These are phyloP conservation scores for Galaxea fascicularis DNA, from an alignment of 92 coral and sea anemone species.

Conservation along the genomic window DNA sequence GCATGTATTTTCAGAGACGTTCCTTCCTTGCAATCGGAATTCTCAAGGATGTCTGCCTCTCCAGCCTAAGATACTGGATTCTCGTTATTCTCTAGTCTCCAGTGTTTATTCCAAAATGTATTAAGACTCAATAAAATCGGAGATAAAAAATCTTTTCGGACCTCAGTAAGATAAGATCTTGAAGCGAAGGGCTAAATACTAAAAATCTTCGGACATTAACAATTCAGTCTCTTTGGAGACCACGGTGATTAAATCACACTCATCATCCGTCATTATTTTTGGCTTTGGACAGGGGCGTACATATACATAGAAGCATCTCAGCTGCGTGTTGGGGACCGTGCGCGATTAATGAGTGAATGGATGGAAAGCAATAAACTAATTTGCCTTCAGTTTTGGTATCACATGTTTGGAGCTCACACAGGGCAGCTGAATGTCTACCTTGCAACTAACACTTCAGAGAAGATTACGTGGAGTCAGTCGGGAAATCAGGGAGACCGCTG, in stretches of 20 bases:
- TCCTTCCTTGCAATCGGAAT: no score
- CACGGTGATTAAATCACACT: background rate
- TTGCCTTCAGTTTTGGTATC: conserved; percentile 51
- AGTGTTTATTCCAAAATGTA: no score
- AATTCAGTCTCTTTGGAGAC: no score
- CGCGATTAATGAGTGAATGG: conserved; percentile 36
- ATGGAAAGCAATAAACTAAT: background rate
- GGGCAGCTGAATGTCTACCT: conserved; percentile 21
- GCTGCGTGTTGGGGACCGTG: conserved; percentile 29
- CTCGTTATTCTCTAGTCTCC: no score
- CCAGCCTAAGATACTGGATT: no score
- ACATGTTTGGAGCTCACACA: conserved; percentile 45
- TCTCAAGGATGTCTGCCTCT: no score
- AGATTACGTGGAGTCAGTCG: conserved; percentile 17
- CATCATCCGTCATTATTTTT: background rate
- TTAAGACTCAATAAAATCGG: no score
- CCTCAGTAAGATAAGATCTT: no score
- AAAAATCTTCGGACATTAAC: no score
- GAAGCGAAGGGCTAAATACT: no score
- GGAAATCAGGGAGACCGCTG: conserved; percentile 39
- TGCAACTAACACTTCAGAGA: conserved; percentile 25
- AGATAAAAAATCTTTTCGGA: no score
- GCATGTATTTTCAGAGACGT: background rate
- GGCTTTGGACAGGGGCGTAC: conserved; percentile 18
- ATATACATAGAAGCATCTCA: conserved; percentile 38